Evolutionary conservation across 2,888 invertebrate genomes (phyloP), one percentile per base, ranked within the genome.

Genomic region (Papilio protenor): DNA sequence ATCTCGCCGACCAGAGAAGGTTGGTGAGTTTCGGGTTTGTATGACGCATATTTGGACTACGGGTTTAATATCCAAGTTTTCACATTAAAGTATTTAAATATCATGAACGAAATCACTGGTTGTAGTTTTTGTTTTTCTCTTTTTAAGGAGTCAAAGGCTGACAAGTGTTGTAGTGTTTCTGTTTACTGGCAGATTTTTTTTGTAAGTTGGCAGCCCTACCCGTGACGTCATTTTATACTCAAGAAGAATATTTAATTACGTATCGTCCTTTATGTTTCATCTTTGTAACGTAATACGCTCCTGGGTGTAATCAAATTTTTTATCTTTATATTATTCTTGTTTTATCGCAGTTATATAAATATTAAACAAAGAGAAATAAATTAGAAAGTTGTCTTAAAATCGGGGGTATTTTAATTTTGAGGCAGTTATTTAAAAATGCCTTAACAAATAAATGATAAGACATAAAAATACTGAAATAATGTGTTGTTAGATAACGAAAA

Each of bases 171-270:
- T 18, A 52, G 18, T n/a, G 5, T 8, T 55, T n/a, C 8, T 55
- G 3, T 55, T 55, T n/a, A 55, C n/a, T 8, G 18, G 5, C 55
- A 55, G 55, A 18, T 5, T 57, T 2, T 59, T 23, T 59, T n/a
- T 27, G 27, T 23, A 23, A 14, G 14, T 23, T 59, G 59, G 4
- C 59, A 59, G 27, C 59, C 59, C 59, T 59, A 23, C 27, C 47
- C 47, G 6, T 59, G 69, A 59, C 73, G 59, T 73, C 66, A 76
- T 40, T 72, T 76, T 64, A 72, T 72, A 40, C 49, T 59, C 16
- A 49, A 47, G 23, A 74, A 77, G 73, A 73, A 69, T 73, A 77
- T 70, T 74, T 73, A 77, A 73, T 77, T 73, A 77, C 16, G 52
- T n/a, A 74, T 69, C 47, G 27, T 66, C 57, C 64, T 47, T 47